These are phyloP conservation scores for Chamaetylas fuelleborni DNA, from an alignment of 2,113 vertebrate genomes.

Conservation along the genomic window DNA sequence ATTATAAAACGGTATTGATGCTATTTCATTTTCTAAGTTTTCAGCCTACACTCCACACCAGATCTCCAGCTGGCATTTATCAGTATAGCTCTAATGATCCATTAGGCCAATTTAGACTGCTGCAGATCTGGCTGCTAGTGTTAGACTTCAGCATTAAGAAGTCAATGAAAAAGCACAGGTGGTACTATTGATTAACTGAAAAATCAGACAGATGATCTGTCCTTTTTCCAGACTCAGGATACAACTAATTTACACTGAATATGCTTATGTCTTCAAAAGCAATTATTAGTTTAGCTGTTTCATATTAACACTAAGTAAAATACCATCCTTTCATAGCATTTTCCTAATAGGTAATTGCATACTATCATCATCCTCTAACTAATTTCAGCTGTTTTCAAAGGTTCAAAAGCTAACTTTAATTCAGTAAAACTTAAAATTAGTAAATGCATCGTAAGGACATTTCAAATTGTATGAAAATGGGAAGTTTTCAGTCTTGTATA, in stretches of 20 bases:
- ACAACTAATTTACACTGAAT: neutral
- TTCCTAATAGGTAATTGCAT: neutral
- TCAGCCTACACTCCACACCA: neutral
- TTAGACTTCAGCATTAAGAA: constrained; percentile 4
- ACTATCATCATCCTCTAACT: neutral
- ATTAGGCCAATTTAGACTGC: constrained; percentile 25
- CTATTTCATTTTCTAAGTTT: neutral
- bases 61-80: neutral
- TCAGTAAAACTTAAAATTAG: neutral
- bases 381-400: neutral
- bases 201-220: neutral
- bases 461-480: neutral
- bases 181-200: constrained; percentile 19
- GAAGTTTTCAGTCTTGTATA: neutral
- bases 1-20: neutral
- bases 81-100: constrained; percentile 18
- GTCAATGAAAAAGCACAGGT: constrained; percentile 32
- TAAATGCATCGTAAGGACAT: neutral
- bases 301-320: neutral
- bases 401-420: neutral
- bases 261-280: neutral
- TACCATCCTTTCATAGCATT: neutral
- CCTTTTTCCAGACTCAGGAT: neutral
- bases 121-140: constrained; percentile 3
- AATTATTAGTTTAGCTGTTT: neutral